Conservation (phyloP, 2,113 vertebrate genomes). For the Butastur rufipennis region DNA sequence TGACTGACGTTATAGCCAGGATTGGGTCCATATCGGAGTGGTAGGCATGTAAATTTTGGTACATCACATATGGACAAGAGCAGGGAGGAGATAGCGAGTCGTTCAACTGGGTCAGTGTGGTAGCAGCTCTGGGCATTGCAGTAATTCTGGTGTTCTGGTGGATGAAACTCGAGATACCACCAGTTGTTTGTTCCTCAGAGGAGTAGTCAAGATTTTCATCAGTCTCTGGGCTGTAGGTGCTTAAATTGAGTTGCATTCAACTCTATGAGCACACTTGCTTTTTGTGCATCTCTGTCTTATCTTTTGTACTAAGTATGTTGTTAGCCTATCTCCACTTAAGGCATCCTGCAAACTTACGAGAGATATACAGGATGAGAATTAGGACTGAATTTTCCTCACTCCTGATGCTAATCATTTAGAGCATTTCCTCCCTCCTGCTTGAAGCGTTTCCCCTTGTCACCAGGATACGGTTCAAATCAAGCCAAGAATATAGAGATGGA, state of each 20-base stretch:
- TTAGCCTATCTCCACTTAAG: not conserved
- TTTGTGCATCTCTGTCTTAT: not conserved
- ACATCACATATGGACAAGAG: not conserved
- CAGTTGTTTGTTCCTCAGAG: accelerated
- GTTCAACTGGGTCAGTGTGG: not conserved
- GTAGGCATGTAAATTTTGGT: not conserved
- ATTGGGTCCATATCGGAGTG: accelerated
- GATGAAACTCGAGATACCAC: not conserved
- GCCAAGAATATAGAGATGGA: not conserved
- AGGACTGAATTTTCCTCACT: not conserved
- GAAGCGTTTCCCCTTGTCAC: not conserved
- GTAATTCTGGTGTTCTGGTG: not conserved
- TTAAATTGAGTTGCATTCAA: not conserved
- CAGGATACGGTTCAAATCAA: not conserved
- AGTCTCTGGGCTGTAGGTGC: not conserved
- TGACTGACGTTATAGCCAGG: not conserved
- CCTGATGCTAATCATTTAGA: not conserved
- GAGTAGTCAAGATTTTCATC: not conserved
- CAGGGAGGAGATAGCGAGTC: not conserved
- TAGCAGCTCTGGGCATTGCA: not conserved
- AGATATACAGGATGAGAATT: not conserved
- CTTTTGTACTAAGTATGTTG: not conserved
- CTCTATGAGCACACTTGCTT: not conserved
- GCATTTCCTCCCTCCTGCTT: not conserved
- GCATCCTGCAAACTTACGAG: not conserved